Evolutionary conservation across 2,888 invertebrate species (phyloP).

Genomic region (Melanostoma mellinum): DNA sequence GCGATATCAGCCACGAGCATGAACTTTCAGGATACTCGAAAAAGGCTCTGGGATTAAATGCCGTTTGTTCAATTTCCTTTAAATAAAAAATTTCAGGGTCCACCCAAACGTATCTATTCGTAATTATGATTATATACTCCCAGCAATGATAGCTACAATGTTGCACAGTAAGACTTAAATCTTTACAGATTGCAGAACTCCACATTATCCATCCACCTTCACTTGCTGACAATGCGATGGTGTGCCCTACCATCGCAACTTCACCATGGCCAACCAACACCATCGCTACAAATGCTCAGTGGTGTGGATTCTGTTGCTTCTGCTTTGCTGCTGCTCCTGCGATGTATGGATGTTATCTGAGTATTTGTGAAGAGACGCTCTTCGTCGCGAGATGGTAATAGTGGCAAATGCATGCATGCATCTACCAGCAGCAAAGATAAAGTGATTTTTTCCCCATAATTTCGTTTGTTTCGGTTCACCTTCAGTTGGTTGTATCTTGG

Average conservation of each 20-base stretch:
- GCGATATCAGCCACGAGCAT: no score
- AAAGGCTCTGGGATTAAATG: no score
- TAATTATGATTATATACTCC: constrained; percentile 6
- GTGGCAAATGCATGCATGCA: constrained; percentile 68
- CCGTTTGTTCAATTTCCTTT: not conserved
- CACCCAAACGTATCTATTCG: no score
- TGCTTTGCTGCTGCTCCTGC: constrained; percentile 40
- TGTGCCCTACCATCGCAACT: not conserved
- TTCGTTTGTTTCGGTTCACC: constrained; percentile 72
- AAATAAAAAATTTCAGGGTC: not conserved
- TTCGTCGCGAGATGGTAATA: constrained; percentile 43
- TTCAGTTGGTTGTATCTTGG: constrained; percentile 55
- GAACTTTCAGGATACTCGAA: no score
- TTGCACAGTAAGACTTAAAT: constrained; percentile 6
- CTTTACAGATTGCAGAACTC: constrained; percentile 14
- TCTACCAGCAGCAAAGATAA: constrained; percentile 65
- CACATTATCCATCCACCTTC: constrained; percentile 32
- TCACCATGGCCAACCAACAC: constrained; percentile 6
- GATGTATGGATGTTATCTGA: constrained; percentile 52
- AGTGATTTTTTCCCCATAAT: constrained; percentile 66
- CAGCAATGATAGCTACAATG: not conserved
- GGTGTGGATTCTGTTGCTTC: constrained; percentile 9
- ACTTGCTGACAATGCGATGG: constrained; percentile 2
- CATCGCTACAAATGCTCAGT: not conserved
- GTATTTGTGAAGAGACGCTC: constrained; percentile 59